Evolutionary conservation across 2,113 vertebrate genomes (phyloP), one percentile per base, ranked within the genome.

Genomic region (Eulacestoma nigropectus): DNA sequence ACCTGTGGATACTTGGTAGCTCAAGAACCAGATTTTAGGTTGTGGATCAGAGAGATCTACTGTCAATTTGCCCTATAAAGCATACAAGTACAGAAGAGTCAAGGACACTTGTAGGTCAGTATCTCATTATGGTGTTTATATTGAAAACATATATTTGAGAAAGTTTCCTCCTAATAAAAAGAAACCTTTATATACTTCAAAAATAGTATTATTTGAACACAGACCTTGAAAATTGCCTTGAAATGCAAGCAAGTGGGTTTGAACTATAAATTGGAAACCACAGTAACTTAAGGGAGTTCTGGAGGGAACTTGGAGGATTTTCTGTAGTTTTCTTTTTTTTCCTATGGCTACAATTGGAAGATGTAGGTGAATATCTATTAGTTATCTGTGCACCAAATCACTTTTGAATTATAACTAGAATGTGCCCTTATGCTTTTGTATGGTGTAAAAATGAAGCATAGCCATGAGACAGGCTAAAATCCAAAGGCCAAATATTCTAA

Each of bases 161-260:
- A 90, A 62, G 27, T 52, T 73, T 42, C 30, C 27, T 89, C 18
- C 75, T 73, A 87, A 65, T 86, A 26, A 85, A 96, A 94, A 88
- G 39, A 91, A 93, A 63, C 11, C 72, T 73, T 84, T 74, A 47
- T 64, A 60, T 20, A 50, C 65, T 67, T 86, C 83, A 86, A 60
- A 96, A 92, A n/a, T 4, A 55, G 9, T 23, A 30, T 59, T 76
- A 35, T 81, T 72, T 72, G 73, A 86, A 89, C 18, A 83, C 4
- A 83, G 33, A 60, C 80, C 69, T 33, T 47, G 75, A 91, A 84
- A 88, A 18, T 33, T 75, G 44, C 57, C 84, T 78, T 37, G 78
- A 90, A 95, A 91, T 63, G 29, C 56, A 86, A 93, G 84, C 74
- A 81, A 59, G 74, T 33, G 47, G 62, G 21, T 90, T 95, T 93